A percentile compares a stretch with the other conserved stretches of the same genome.
Conservation (phyloP, 2,797 vertebrate genomes). For the Echiichthys vipera region DNA sequence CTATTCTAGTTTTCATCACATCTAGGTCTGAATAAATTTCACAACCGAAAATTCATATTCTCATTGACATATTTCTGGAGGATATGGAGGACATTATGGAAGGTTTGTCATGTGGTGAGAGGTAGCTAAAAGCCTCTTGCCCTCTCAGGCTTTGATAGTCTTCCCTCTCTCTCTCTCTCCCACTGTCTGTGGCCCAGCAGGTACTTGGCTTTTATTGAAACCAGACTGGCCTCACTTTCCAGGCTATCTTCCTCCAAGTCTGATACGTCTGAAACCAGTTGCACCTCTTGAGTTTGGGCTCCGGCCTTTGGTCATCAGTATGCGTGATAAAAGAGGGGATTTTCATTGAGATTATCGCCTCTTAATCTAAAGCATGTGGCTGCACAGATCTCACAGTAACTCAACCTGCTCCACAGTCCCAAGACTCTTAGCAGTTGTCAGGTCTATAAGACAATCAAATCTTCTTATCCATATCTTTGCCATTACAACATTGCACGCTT, state of each 20-base stretch:
- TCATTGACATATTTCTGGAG: constrained; percentile 36
- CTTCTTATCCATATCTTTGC: constrained; percentile 65
- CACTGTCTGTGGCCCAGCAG: constrained; percentile 76
- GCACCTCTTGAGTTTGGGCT: constrained; percentile 70
- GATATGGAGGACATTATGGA: constrained; percentile 46
- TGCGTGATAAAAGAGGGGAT: constrained; percentile 70
- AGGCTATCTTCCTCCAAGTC: constrained; percentile 64
- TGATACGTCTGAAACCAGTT: constrained; percentile 73
- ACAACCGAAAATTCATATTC: constrained; percentile 13
- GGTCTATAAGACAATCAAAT: constrained; percentile 70
- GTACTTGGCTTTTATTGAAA: constrained; percentile 81
- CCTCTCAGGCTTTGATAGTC: constrained; percentile 58
- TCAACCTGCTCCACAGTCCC: constrained; percentile 63
- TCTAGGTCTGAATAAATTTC: constrained; percentile 30
- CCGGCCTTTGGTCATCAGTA: constrained; percentile 66
- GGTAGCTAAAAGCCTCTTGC: constrained; percentile 59
- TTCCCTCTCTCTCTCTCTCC: constrained; percentile 53
- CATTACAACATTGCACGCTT: constrained; percentile 68
- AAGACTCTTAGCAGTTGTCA: constrained; percentile 67
- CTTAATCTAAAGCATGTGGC: constrained; percentile 88
- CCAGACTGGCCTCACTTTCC: constrained; percentile 69
- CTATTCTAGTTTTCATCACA: constrained; percentile 6
- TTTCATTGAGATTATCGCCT: constrained; percentile 83
- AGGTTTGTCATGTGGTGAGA: constrained; percentile 65
- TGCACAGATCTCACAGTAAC: constrained; percentile 67